Percentiles rank a stretch among this genome's conserved stretches.
Evolutionary conservation across 1,140 invertebrate genomes (phyloP).

Genomic region (Gonatopus flavifemur): DNA sequence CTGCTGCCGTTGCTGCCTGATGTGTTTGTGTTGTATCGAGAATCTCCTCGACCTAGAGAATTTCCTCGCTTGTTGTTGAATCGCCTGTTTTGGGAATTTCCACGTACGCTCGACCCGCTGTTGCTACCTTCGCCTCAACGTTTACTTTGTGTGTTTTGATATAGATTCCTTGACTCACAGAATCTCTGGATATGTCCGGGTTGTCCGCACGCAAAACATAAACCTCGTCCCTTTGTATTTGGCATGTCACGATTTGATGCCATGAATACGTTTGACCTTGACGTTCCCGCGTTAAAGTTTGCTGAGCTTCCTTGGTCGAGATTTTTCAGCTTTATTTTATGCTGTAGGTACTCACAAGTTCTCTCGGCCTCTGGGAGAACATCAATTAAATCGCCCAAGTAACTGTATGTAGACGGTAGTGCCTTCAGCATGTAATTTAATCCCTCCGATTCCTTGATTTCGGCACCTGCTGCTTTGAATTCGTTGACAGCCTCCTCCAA

Average conservation of each 20-base stretch:
- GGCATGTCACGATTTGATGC: too few relatives aligned
- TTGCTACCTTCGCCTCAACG: neutral
- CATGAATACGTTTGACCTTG: too few relatives aligned
- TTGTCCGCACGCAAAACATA: too few relatives aligned
- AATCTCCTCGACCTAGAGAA: too few relatives aligned
- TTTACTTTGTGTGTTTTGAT: neutral
- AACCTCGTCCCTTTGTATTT: neutral
- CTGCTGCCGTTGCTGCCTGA: too few relatives aligned
- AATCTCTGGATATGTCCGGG: conserved; percentile 1
- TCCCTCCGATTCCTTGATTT: too few relatives aligned
- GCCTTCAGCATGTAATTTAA: conserved; percentile 22
- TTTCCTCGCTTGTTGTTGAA: neutral
- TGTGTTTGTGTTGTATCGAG: neutral
- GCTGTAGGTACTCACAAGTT: conserved; percentile 1
- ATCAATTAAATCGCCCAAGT: conserved; percentile 10
- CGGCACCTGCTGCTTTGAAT: too few relatives aligned
- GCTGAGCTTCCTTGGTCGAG: neutral
- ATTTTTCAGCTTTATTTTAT: conserved; percentile 4
- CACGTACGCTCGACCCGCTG: neutral
- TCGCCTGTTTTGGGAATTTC: too few relatives aligned
- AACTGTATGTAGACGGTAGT: neutral
- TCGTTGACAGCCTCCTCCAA: conserved; percentile 31
- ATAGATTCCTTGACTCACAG: too few relatives aligned
- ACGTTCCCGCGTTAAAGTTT: neutral
- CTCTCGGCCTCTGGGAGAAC: neutral